Conservation (phyloP, 2,888 invertebrate species). For the Drosophila recens region DNA sequence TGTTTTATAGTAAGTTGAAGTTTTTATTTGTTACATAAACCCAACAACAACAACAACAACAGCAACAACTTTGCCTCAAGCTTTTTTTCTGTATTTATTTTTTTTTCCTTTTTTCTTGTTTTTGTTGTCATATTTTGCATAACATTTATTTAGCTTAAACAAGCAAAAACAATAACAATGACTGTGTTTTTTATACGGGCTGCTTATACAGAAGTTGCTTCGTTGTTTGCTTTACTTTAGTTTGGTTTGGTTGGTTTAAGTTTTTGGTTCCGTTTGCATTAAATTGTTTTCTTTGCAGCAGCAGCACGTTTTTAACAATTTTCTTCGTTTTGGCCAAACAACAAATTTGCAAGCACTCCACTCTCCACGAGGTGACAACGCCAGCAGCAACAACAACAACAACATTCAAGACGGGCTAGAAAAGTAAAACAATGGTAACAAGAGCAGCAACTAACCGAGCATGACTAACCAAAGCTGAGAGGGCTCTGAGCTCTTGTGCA, state of each 20-base stretch:
- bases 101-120: neutral
- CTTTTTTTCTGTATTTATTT: slow-evolving; percentile 25
- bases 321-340: slow-evolving; percentile 51
- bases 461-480: slow-evolving; percentile 33
- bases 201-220: slow-evolving; percentile 50
- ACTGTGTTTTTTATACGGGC: slow-evolving; percentile 17
- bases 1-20: slow-evolving; percentile 38
- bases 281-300: slow-evolving; percentile 43
- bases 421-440: slow-evolving; percentile 45
- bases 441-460: slow-evolving; percentile 28
- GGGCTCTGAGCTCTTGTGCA: slow-evolving; percentile 63
- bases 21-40: slow-evolving; percentile 57
- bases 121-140: slow-evolving; percentile 35
- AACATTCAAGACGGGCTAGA: slow-evolving; percentile 44
- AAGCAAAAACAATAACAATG: slow-evolving; percentile 33
- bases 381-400: slow-evolving; percentile 9
- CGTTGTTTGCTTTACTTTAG: slow-evolving; percentile 10
- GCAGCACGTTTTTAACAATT: slow-evolving; percentile 67
- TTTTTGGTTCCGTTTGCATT: slow-evolving; percentile 32
- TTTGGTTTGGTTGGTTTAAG: slow-evolving; percentile 8
- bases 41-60: neutral
- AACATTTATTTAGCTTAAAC: slow-evolving; percentile 65
- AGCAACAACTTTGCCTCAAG: slow-evolving; percentile 42
- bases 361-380: slow-evolving; percentile 22
- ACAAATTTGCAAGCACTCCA: slow-evolving; percentile 50